Percentiles rank a stretch among this genome's conserved stretches.
phyloP scores from a whole-genome alignment of 2,113 vertebrate species.

The Perccottus glenii region DNA sequence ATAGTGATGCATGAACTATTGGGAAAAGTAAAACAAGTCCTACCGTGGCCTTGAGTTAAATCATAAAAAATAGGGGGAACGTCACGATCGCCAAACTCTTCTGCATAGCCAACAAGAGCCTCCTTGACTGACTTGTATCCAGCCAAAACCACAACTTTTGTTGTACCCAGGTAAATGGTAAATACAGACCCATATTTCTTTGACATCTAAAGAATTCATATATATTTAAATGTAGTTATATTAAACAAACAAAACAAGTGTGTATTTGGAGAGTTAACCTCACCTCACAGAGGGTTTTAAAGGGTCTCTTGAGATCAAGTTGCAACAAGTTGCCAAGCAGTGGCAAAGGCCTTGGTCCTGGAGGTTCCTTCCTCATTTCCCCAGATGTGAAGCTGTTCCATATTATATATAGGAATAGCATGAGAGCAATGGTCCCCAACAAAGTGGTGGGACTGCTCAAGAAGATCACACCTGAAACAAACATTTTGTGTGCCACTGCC shows the following conservation, averaged over 20 bases:
- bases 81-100: conserved; percentile 78
- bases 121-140: conserved; percentile 82
- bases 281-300: conserved; percentile 59
- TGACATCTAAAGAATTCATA: conserved; percentile 74
- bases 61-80: conserved; percentile 43
- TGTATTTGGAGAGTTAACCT: not conserved
- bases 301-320: conserved; percentile 65
- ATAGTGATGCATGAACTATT: too few species aligned
- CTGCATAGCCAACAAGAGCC: conserved; percentile 78
- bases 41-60: conserved; percentile 72
- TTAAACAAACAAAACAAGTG: not conserved
- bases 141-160: conserved; percentile 79
- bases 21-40: not conserved
- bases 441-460: conserved; percentile 30
- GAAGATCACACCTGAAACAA: conserved; percentile 16
- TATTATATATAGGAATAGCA: conserved; percentile 51
- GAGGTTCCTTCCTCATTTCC: conserved; percentile 49
- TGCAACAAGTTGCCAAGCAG: conserved; percentile 74
- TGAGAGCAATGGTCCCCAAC: conserved; percentile 40
- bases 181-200: conserved; percentile 83
- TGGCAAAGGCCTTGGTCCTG: conserved; percentile 69
- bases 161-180: conserved; percentile 80
- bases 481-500: conserved; percentile 34
- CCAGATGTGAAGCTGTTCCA: not conserved
- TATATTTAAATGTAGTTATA: not conserved